Evolutionary conservation across 2,797 vertebrate genomes (phyloP).

Genomic region (Cuniculus paca): DNA sequence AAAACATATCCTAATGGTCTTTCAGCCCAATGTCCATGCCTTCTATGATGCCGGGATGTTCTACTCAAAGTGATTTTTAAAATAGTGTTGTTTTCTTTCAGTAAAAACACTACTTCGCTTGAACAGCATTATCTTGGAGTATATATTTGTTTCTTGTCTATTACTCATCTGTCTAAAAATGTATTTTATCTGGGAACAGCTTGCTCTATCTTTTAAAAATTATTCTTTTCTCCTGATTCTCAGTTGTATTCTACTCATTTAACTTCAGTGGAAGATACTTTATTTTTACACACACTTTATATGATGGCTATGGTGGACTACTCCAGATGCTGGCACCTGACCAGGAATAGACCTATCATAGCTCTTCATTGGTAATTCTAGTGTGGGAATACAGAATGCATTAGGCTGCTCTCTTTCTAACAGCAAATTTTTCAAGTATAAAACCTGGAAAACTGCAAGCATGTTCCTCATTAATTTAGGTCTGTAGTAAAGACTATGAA

Average conservation of each 20-base stretch:
- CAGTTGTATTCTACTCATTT: neutral
- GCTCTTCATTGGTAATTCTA: neutral
- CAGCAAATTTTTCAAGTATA: neutral
- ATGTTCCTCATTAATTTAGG: neutral
- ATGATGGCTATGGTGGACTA: neutral
- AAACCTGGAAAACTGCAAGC: neutral
- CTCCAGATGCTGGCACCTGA: neutral
- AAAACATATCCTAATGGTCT: neutral
- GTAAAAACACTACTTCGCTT: neutral
- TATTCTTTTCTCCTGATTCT: neutral
- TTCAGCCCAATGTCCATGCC: neutral
- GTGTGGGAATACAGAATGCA: neutral
- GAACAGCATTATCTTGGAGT: neutral
- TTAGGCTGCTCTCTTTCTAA: neutral
- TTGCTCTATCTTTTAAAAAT: neutral
- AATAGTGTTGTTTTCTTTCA: neutral
- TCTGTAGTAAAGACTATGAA: neutral
- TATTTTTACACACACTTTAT: neutral
- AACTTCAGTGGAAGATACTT: neutral
- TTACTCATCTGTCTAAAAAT: neutral
- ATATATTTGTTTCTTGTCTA: constrained; percentile 5
- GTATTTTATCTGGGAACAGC: neutral
- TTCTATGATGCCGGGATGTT: neutral
- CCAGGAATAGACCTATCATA: neutral
- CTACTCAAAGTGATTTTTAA: neutral